Evolutionary conservation across 2,113 vertebrate genomes (phyloP), one percentile per base, ranked within the genome.

Genomic region (Ranitomeya imitator): DNA sequence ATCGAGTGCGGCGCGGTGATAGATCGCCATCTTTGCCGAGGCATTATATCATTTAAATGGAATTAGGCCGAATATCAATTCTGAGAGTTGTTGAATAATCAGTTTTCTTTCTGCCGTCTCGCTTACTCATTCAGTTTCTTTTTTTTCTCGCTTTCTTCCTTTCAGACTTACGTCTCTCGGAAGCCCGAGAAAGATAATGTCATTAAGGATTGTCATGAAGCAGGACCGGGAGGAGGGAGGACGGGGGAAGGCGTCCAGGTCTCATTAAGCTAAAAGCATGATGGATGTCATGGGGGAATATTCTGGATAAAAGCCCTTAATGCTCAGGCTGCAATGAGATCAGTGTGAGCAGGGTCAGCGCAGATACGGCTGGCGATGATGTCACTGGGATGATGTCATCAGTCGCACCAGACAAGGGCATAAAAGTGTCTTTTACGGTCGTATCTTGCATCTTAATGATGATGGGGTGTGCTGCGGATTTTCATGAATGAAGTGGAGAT

Each of bases 191-290:
- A 79, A 69, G 83, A 61, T 85, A 85, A 88, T 83, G 81, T 79
- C 81, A 79, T 88, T 88, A 88, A 9, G 55, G 81, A 26, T 63
- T 61, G 79, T 74, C 67, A 74, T 60, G 45, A n/a, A 77, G 79
- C 79, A 84, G 81, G 19, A 45, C 63, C 37, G 88, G 74, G 81
- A 57, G 83, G 45, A 23, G 83, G 80, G 91, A 78, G 85, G 26
- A 76, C 90, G 82, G 73, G 90, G 77, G 86, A 69, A 79, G 88
- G 21, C 85, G 90, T 91, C 91, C 92, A 92, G 90, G 91, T 88
- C 89, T 95, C 93, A 94, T 90, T 94, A 95, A 92, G 92, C 91
- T 92, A 94, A 91, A 95, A 96, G 95, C 93, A 92, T 90, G 52
- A 60, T 88, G 84, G 91, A 57, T 37, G 2, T 23, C 69, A 88